Evolutionary conservation across 2,797 vertebrate genomes (phyloP), one percentile per base, ranked within the genome.

Genomic region (Lerista edwardsae): DNA sequence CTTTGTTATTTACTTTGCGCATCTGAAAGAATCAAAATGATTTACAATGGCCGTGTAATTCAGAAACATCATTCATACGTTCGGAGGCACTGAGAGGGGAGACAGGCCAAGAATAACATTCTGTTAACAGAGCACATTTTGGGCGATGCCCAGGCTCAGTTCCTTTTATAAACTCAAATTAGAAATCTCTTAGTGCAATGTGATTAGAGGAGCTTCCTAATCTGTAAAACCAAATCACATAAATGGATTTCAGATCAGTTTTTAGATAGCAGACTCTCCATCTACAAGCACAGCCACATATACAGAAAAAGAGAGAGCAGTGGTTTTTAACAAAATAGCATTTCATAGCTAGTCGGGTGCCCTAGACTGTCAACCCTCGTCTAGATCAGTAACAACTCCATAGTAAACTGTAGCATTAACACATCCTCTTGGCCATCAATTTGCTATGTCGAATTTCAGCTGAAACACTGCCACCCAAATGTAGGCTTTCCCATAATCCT

Each of bases 131-230:
- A 0, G 1, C 1, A 68, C 2, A 62, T 85, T 91, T 84, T 73
- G 78, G 3, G 62, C 39, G 1, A 1, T 59, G 83, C 80, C 90
- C 76, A 86, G 85, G 7, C 2, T 68, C 83, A 86, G 41, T 90
- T 84, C 78, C 72, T 17, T 76, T 90, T 86, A 82, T 55, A 88
- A 88, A 90, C 19, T 89, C 47, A 85, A 91, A 88, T 86, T 86
- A 75, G 81, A 89, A 65, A 80, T 74, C 41, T 82, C 79, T 87
- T 88, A 83, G 47, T 71, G 71, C 84, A 84, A 87, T 3, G 31
- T 64, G 61, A 89, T 90, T 94, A 90, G 80, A 87, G 36, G 91
- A 90, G 59, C 23, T 87, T 90, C 92, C 34, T 92, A 91, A 90
- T 89, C 83, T 91, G 82, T 84, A 92, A 93, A 92, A 85, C 7